Evolutionary conservation across 2,888 invertebrate species (phyloP), one percentile per base, ranked within the genome.

Genomic region (Conus canariensis): DNA sequence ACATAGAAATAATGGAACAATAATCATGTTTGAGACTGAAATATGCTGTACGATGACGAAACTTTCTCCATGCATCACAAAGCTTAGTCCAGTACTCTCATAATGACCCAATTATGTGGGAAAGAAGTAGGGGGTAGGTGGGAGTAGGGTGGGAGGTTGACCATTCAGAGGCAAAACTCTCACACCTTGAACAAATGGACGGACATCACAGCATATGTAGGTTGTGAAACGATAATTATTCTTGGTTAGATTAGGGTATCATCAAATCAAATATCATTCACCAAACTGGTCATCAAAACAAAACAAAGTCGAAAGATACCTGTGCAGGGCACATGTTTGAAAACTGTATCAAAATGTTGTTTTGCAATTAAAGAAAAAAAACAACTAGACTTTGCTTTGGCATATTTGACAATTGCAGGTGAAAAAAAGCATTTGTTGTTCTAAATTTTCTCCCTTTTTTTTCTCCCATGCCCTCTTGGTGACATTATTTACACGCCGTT

Each of bases 211-310:
- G 12, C 22, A 12, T 30, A 30, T 12, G 12, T 12, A 30, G 30
- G 30, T 80, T 80, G 30, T 80, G 77, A 80, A 14, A 80, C 30
- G 77, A 80, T 80, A 74, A 30, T 80, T 80, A 30, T 80, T 80
- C 77, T 80, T 80, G 77, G 22, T 80, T 80, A 80, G 12, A 30
- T 80, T 14, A 30, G 77, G 7, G n/a, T 74, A 74, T 74, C 74
- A 74, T 74, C 74, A 74, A 10, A 14, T 80, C 25, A 14, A 30
- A 30, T 5, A 80, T 80, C 22, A 70, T 2, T 8, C 70, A n/a
- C 8, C 22, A 70, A 8, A 70, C 70, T 64, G 64, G 64, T 16
- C 16, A 64, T 16, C 64, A 64, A 64, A 64, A 64, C 64, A 10
- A 64, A 64, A 16, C 7, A 64, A 64, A 64, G 64, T 64, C 64